These are phyloP conservation scores for Hydrolagus affinis DNA, from an alignment of 2,113 vertebrate genomes.

Conservation along the genomic window DNA sequence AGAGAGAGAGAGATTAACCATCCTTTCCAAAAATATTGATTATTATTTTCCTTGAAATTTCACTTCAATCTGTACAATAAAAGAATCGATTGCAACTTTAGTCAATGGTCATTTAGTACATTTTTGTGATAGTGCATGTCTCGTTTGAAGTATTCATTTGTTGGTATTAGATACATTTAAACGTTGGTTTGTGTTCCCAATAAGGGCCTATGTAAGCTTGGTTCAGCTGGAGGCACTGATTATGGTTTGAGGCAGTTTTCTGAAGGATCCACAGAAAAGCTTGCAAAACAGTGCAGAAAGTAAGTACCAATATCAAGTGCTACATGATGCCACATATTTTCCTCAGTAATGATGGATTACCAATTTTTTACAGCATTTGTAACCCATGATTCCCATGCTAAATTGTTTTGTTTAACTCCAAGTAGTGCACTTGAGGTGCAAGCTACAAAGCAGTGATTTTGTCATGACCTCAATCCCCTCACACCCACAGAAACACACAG, in stretches of 20 bases:
- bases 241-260: conserved; percentile 89
- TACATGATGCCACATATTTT: neutral
- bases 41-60: neutral
- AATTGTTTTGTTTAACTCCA: no score
- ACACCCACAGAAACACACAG: no score
- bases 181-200: conserved; percentile 5
- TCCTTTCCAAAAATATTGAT: neutral
- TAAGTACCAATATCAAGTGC: conserved; percentile 49
- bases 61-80: neutral
- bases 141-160: neutral
- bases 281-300: conserved; percentile 94
- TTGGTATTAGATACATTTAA: neutral
- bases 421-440: no score
- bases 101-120: no score
- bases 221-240: conserved; percentile 91
- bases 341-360: neutral
- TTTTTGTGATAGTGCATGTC: neutral
- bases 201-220: conserved; percentile 93
- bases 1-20: neutral
- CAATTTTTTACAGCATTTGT: no score
- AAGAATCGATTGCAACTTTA: neutral
- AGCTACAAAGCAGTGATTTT: no score
- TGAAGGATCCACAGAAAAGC: conserved; percentile 91
- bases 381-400: no score
- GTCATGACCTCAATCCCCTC: no score